Evolutionary conservation across 2,797 vertebrate genomes (phyloP).

Genomic region (Denticeps clupeoides): DNA sequence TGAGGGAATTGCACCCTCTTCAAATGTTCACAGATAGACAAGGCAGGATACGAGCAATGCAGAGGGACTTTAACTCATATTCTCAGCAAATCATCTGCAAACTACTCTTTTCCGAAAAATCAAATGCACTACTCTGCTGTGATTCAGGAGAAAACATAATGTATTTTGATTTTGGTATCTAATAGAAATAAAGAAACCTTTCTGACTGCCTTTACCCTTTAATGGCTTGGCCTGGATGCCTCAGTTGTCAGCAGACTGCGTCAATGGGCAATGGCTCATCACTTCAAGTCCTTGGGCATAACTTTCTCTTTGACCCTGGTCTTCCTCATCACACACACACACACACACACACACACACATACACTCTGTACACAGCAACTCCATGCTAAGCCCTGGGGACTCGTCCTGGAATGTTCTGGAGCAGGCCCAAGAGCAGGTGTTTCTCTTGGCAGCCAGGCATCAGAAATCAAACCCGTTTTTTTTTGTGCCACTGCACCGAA

Average conservation of each 20-base stretch:
- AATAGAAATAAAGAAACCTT: too few relatives aligned
- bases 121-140: too few relatives aligned
- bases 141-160: too few relatives aligned
- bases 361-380: slow-evolving; percentile 11
- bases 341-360: not conserved
- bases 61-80: slow-evolving; percentile 36
- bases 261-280: too few relatives aligned
- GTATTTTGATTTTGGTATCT: too few relatives aligned
- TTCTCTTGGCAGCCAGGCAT: slow-evolving; percentile 25
- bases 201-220: too few relatives aligned
- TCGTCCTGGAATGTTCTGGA: slow-evolving; percentile 37
- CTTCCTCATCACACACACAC: not conserved
- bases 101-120: too few relatives aligned
- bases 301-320: too few relatives aligned
- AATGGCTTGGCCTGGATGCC: too few relatives aligned
- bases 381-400: slow-evolving; percentile 23
- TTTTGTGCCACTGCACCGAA: slow-evolving; percentile 18
- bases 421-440: slow-evolving; percentile 30
- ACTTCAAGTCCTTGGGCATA: too few relatives aligned
- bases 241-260: too few relatives aligned
- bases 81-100: too few relatives aligned
- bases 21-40: slow-evolving; percentile 29
- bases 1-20: slow-evolving; percentile 36
- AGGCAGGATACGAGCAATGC: slow-evolving; percentile 22
- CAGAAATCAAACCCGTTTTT: slow-evolving; percentile 23